Conservation (phyloP, 2,797 vertebrate genomes). For the Arnoldichthys spilopterus region DNA sequence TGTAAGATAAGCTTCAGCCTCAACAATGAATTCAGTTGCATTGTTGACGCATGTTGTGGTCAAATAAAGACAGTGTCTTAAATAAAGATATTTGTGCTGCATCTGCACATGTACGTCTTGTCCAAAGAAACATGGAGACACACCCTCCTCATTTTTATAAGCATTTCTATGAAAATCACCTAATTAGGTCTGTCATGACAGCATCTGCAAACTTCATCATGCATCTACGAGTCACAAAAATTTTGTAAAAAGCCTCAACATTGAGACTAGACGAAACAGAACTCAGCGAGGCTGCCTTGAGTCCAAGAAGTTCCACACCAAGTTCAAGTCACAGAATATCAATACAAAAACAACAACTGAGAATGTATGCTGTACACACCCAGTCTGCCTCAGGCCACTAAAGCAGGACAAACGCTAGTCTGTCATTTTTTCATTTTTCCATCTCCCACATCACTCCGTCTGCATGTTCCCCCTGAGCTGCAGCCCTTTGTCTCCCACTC, state of each 20-base stretch:
- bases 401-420: conserved; percentile 19
- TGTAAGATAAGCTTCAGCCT: too few relatives aligned
- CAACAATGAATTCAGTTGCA: too few relatives aligned
- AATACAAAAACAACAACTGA: conserved; percentile 26
- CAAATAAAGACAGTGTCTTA: too few relatives aligned
- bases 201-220: background rate
- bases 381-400: conserved; percentile 39
- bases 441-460: conserved; percentile 29
- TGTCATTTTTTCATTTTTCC: conserved; percentile 39
- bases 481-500: background rate
- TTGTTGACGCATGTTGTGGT: too few relatives aligned
- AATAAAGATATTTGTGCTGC: too few relatives aligned
- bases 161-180: conserved; percentile 15
- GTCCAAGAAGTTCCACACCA: conserved; percentile 19
- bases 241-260: background rate
- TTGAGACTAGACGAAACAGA: background rate
- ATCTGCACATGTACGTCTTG: too few relatives aligned
- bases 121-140: too few relatives aligned
- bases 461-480: conserved; percentile 35
- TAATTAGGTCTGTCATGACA: too few relatives aligned
- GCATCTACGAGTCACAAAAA: background rate
- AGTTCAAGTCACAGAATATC: conserved; percentile 31
- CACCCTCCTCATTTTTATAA: conserved; percentile 6
- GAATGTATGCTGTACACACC: conserved; percentile 30
- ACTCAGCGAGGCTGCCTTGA: background rate